Base-by-base conservation (phyloP, 1,140 invertebrate species). In the Pantala flavescens region DNA sequence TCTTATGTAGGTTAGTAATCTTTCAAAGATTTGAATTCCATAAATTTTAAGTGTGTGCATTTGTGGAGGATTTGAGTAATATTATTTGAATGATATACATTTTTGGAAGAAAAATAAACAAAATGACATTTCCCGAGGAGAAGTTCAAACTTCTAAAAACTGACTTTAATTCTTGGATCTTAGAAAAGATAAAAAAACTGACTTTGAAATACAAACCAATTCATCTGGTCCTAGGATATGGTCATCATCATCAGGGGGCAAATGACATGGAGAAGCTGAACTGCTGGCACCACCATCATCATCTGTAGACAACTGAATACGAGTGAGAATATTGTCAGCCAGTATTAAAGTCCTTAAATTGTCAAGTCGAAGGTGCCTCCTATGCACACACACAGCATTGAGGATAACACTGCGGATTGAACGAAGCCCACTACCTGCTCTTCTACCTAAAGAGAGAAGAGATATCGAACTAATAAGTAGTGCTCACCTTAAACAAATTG, bases 331-430 rank as follows among this genome's bases (percentile, higher is more conserved):
- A 85, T 98, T 98, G 80, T 96, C 93, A 0, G 94, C 90, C 9
- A 98, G 81, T 23, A 97, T 89, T 74, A 97, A 80, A 0, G 93
- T 95, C 36, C 92, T 84, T 36, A 96, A 81, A 77, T 90, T 91
- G 78, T 95, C 93, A 3, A 96, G 83, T 23, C 91, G 84, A 70
- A 92, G 81, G 80, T 98, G 96, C 16, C 92, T 84, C 23, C 94
- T 85, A 78, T 97, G 95, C 0, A 87, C 84, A 81, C 96, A 98
- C 0, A 93, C 90, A 12, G 89, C 89, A 80, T 89, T 90, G 0
- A 93, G 81, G n/a, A 94, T 88, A n/a, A 88, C 88, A 16, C 88
- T 87, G 2, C 92, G 82, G 23, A 93, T 87, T 7, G 89, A 87
- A 76, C 86, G 82, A 43, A 73, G 23, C 11, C 76, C 74, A 19